Percentiles rank a stretch among this genome's conserved stretches.
Evolutionary conservation across 1,140 invertebrate species (phyloP).

Genomic region (Lerema accius): DNA sequence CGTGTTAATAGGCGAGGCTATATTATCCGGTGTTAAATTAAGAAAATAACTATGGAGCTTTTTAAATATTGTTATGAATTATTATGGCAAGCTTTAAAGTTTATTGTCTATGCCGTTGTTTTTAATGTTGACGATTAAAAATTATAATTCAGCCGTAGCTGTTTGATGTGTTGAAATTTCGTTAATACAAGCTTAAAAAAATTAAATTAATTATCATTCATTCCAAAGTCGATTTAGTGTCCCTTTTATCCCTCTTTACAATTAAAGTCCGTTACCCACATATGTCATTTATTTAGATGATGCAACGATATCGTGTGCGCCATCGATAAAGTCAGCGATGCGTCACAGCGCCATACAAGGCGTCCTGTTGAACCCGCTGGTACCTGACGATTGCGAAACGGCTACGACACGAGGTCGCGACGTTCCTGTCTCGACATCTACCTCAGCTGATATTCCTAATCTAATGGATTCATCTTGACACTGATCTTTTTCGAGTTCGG

Average conservation of each 20-base stretch:
- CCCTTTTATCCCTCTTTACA: conserved; percentile 10
- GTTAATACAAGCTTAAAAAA: too few species aligned
- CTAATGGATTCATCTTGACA: too few species aligned
- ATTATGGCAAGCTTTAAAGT: too few species aligned
- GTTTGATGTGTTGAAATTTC: too few species aligned
- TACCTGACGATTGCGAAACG: conserved; percentile 34
- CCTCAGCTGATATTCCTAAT: conserved; percentile 18
- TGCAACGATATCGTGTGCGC: conserved; percentile 14
- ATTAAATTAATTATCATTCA: too few species aligned
- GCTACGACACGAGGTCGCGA: conserved; percentile 35
- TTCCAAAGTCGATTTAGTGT: too few species aligned
- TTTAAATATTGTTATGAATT: too few species aligned
- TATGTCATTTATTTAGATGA: conserved; percentile 10
- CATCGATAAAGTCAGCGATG: conserved; percentile 30
- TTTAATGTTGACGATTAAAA: too few species aligned
- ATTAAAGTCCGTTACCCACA: conserved; percentile 13
- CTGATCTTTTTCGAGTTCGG: too few species aligned
- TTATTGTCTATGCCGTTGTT: too few species aligned
- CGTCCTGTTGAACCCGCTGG: conserved; percentile 15
- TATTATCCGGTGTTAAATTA: not conserved
- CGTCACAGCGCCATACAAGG: conserved; percentile 32
- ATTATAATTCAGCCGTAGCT: too few species aligned
- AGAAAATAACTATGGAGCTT: too few species aligned
- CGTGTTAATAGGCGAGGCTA: not conserved
- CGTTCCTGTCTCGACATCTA: conserved; percentile 49